Evolutionary conservation across 2,888 invertebrate species (phyloP).

Genomic region (Seira ritae): DNA sequence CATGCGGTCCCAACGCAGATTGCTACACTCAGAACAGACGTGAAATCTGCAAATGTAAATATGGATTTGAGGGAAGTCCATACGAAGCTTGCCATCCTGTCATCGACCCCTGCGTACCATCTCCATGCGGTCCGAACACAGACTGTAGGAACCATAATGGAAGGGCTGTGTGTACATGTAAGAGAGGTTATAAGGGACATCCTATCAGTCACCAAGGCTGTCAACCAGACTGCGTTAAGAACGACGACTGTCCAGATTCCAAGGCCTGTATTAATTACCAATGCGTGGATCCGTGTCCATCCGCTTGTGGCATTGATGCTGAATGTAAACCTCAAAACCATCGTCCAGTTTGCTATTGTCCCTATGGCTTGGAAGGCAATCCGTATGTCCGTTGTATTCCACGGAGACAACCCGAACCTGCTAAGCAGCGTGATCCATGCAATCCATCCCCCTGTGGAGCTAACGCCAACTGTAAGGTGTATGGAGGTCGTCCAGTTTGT

Average conservation of each 20-base stretch:
- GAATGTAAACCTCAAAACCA: slow-evolving; percentile 65
- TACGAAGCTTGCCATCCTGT: slow-evolving; percentile 85
- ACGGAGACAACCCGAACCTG: slow-evolving; percentile 68
- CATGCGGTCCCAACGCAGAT: slow-evolving; percentile 88
- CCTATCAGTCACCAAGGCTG: slow-evolving; percentile 78
- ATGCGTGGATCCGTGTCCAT: slow-evolving; percentile 70
- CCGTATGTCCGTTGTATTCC: slow-evolving; percentile 80
- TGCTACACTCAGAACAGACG: slow-evolving; percentile 86
- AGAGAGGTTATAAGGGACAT: slow-evolving; percentile 86
- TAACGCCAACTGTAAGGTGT: slow-evolving; percentile 90
- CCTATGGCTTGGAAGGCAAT: slow-evolving; percentile 85
- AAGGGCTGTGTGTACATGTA: slow-evolving; percentile 78
- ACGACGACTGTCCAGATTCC: slow-evolving; percentile 86
- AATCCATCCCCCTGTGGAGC: slow-evolving; percentile 87
- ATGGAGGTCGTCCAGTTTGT: slow-evolving; percentile 86
- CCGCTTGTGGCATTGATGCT: slow-evolving; percentile 56
- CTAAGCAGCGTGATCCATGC: slow-evolving; percentile 78
- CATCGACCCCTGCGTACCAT: slow-evolving; percentile 85
- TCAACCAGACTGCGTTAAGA: slow-evolving; percentile 87
- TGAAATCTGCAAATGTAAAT: slow-evolving; percentile 89
- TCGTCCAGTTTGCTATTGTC: slow-evolving; percentile 84
- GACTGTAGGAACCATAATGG: slow-evolving; percentile 57
- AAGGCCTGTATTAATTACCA: slow-evolving; percentile 80
- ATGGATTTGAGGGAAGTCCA: slow-evolving; percentile 87
- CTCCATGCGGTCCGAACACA: slow-evolving; percentile 83